These are phyloP conservation scores for Condylostylus longicornis DNA, from an alignment of 1,140 invertebrate genomes.

Conservation along the genomic window DNA sequence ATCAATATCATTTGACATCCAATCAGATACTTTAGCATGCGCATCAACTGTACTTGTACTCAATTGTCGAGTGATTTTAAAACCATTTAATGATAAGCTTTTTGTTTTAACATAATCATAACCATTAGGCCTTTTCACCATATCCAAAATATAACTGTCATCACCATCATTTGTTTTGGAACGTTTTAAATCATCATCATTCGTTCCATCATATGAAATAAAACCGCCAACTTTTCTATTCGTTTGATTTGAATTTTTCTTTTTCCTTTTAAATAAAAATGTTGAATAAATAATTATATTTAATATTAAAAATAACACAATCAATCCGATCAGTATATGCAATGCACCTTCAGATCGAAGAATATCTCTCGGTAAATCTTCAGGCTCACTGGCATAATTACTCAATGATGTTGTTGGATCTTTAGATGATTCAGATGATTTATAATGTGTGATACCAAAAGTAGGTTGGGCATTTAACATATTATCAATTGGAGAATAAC, in stretches of 20 bases:
- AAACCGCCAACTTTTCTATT: conserved; percentile 24
- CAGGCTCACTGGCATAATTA: too few relatives aligned
- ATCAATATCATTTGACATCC: conserved; percentile 61
- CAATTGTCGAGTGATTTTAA: conserved; percentile 50
- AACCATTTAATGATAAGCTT: conserved; percentile 32
- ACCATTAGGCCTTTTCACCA: conserved; percentile 32
- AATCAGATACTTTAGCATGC: conserved; percentile 67
- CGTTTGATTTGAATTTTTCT: conserved; percentile 13
- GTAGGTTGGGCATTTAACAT: conserved; percentile 32
- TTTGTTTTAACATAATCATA: conserved; percentile 38
- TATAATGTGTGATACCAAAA: conserved; percentile 16
- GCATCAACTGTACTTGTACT: conserved; percentile 68
- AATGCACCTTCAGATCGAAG: conserved; percentile 41
- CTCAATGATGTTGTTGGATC: too few relatives aligned
- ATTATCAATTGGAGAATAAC: conserved; percentile 18
- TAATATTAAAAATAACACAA: conserved; percentile 61
- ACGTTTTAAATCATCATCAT: conserved; percentile 29
- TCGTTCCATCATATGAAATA: conserved; percentile 26
- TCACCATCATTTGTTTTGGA: conserved; percentile 25
- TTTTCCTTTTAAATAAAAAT: conserved; percentile 22
- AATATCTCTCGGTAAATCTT: too few relatives aligned
- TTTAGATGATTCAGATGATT: conserved; percentile 3
- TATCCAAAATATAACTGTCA: conserved; percentile 25
- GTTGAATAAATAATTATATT: conserved; percentile 43
- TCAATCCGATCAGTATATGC: conserved; percentile 59